Conservation (phyloP, 2,113 vertebrate species). For the Willisornis vidua region DNA sequence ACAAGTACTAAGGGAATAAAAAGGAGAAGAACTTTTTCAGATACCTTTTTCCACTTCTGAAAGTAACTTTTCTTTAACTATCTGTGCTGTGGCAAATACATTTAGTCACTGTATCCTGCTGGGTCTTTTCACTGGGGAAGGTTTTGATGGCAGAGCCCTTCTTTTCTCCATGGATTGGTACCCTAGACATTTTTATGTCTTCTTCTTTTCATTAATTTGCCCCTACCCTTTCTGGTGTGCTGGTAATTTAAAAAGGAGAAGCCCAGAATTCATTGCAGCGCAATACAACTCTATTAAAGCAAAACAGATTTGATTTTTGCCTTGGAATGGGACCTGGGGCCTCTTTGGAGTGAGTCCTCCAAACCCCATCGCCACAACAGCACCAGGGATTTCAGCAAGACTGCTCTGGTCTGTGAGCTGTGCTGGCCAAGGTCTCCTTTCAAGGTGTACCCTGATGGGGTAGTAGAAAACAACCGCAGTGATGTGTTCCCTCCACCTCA, state of each 20-base stretch:
- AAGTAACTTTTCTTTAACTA: conserved; percentile 63
- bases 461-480: not conserved
- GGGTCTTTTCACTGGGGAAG: conserved; percentile 48
- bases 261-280: not conserved
- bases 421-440: not conserved
- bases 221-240: not conserved
- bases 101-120: conserved; percentile 48
- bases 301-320: not conserved
- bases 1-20: conserved; percentile 56
- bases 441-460: not conserved
- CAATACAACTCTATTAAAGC: not conserved
- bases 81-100: conserved; percentile 2
- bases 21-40: conserved; percentile 29
- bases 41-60: conserved; percentile 6
- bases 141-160: conserved; percentile 55
- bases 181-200: not conserved
- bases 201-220: conserved; percentile 45
- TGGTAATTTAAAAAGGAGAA: not conserved
- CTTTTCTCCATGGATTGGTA: conserved; percentile 17
- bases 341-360: not conserved
- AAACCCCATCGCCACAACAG: not conserved
- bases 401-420: not conserved
- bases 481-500: not conserved
- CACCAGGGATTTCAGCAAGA: not conserved
- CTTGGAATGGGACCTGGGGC: not conserved